Evolutionary conservation across 1,140 invertebrate species (phyloP).

Genomic region (Meloidogyne floridensis): DNA sequence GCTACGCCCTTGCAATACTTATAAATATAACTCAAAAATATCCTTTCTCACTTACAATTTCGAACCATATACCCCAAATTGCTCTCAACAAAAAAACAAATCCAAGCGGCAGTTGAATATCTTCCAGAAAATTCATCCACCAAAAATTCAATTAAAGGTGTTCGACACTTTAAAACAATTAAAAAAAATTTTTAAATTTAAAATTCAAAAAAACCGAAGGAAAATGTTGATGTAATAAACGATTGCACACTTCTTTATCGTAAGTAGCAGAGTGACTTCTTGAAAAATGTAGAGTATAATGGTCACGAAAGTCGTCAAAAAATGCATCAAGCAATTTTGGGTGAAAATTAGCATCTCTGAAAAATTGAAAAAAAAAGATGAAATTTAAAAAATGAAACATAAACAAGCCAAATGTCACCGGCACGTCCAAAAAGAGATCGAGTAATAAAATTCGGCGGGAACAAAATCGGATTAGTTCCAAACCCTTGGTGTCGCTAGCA

Average conservation of each 20-base stretch:
- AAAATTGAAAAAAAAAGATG: constrained; percentile 12
- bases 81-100: constrained; percentile 40
- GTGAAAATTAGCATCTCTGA: constrained; percentile 28
- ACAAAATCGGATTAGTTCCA: no score
- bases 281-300: constrained; percentile 17
- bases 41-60: constrained; percentile 16
- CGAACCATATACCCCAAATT: constrained; percentile 25
- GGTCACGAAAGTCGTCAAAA: constrained; percentile 30
- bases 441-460: no score
- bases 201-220: constrained; percentile 21
- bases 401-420: no score
- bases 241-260: constrained; percentile 30
- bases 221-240: constrained; percentile 35
- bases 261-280: neutral
- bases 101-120: constrained; percentile 32
- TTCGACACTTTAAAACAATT: constrained; percentile 28
- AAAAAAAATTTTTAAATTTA: neutral
- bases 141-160: constrained; percentile 29
- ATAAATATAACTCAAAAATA: no score
- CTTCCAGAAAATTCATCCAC: constrained; percentile 34
- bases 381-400: no score
- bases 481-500: no score
- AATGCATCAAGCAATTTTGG: constrained; percentile 35
- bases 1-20: no score
- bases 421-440: no score